Percentiles rank a stretch among this genome's conserved stretches.
These are phyloP conservation scores for Anastatus disparis DNA, from an alignment of 1,140 invertebrate genomes.

Conservation along the genomic window DNA sequence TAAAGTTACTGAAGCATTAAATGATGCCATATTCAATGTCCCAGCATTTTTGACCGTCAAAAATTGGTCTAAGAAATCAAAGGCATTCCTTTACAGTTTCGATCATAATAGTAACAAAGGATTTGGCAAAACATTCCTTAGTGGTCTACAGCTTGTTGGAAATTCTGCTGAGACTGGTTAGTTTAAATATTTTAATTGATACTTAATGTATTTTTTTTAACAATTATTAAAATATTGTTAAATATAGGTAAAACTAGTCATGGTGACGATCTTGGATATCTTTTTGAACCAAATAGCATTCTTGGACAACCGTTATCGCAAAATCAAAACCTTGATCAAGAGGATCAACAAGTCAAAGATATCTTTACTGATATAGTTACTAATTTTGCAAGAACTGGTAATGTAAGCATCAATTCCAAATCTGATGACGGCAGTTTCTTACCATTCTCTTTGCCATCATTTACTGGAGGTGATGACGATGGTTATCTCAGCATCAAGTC, in stretches of 20 bases:
- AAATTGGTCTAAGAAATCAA: conserved; percentile 71
- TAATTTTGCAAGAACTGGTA: conserved; percentile 72
- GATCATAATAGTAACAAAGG: conserved; percentile 74
- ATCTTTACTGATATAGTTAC: conserved; percentile 74
- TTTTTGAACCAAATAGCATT: conserved; percentile 73
- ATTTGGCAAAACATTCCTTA: conserved; percentile 72
- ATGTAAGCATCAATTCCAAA: conserved; percentile 38
- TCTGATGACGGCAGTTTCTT: conserved; percentile 12
- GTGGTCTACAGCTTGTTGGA: conserved; percentile 69
- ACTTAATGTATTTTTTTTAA: conserved; percentile 15
- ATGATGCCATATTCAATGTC: conserved; percentile 78
- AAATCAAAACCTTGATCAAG: conserved; percentile 58
- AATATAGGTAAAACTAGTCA: conserved; percentile 67
- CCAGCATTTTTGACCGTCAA: conserved; percentile 76
- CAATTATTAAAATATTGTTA: background rate
- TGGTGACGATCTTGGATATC: conserved; percentile 76
- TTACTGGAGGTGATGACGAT: conserved; percentile 64
- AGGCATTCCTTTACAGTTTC: conserved; percentile 78
- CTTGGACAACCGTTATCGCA: conserved; percentile 67
- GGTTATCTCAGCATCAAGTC: conserved; percentile 69
- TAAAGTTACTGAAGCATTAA: conserved; percentile 63
- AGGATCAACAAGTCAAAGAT: conserved; percentile 72
- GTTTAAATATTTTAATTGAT: background rate
- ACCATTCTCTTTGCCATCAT: conserved; percentile 56
- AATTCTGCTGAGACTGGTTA: conserved; percentile 31